These are phyloP conservation scores for Pachypanchax playfairii DNA, from an alignment of 2,113 vertebrate genomes.

Conservation along the genomic window DNA sequence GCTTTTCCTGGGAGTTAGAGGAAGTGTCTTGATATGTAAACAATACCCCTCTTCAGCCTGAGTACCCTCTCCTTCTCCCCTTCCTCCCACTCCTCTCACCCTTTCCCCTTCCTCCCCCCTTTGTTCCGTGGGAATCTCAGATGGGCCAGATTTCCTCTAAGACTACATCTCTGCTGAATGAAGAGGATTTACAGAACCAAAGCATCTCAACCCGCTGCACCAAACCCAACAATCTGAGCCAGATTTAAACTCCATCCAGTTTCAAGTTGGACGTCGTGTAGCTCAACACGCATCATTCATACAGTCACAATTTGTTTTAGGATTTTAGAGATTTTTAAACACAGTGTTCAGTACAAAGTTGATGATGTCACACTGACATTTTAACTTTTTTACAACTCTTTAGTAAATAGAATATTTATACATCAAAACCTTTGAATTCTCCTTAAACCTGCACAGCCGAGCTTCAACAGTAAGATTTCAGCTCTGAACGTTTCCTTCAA, in stretches of 20 bases:
- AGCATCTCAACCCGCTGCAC: slow-evolving; percentile 30
- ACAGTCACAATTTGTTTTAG: too few species aligned
- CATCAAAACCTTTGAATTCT: too few species aligned
- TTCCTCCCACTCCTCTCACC: not conserved
- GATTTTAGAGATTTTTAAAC: too few species aligned
- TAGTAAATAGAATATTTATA: too few species aligned
- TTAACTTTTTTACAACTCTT: too few species aligned
- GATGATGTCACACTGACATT: too few species aligned
- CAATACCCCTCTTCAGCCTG: slow-evolving; percentile 64
- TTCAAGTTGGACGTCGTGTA: too few species aligned
- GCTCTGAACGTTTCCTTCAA: too few species aligned
- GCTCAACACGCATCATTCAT: too few species aligned
- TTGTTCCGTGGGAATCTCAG: slow-evolving; percentile 76
- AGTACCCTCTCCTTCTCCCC: slow-evolving; percentile 38
- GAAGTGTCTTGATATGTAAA: slow-evolving; percentile 74
- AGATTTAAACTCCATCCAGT: slow-evolving; percentile 32
- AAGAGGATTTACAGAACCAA: slow-evolving; percentile 71
- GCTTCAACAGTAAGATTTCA: too few species aligned
- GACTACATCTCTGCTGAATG: slow-evolving; percentile 66
- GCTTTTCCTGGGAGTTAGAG: slow-evolving; percentile 70
- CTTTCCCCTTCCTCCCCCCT: slow-evolving; percentile 15
- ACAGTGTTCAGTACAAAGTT: too few species aligned
- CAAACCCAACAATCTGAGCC: slow-evolving; percentile 16
- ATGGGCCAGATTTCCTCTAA: slow-evolving; percentile 58
- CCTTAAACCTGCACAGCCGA: too few species aligned